Evolutionary conservation across 1,140 invertebrate genomes (phyloP), one percentile per base, ranked within the genome.

Genomic region (Drosophila carrolli): DNA sequence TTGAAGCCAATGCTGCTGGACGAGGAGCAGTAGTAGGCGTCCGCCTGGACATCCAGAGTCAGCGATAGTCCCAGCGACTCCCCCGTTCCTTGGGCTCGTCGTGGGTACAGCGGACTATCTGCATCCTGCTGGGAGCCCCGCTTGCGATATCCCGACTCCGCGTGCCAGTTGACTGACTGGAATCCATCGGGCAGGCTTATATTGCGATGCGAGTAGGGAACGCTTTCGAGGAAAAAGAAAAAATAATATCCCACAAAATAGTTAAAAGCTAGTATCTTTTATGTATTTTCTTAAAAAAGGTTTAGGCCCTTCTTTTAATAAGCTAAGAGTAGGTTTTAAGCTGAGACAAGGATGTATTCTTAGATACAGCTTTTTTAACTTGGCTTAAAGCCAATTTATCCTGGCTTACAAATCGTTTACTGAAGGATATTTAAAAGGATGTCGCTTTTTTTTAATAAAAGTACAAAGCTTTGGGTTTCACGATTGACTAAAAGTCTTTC

Each of bases 1-100:
- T 97, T 97, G 78, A 97, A 97, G 19, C 96, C 96, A 50, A 94
- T 93, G 75, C 96, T 96, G 73, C 94, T 95, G 0, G 95, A 95
- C 1, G 95, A 96, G 7, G 96, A 96, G 75, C 96, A 97, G 88
- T 95, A 96, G 85, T 97, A 97, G 74, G 96, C 94, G 9, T 94
- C 93, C 0, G 95, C 68, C 56, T 96, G 94, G 0, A 95, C 95
- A 90, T 97, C 95, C 6, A 96, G 90, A 1, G 95, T 93, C n/a
- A 97, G 82, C 1, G 95, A 95, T 14, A 97, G 84, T 0, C 96
- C 96, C 32, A 96, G 93, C 59, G 94, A 94, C 35, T 94, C 94
- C 7, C 96, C 96, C 16, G 95, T 94, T 44, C 91, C 91, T 75
- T 92, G 84, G 2, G 95, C 93, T 79, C 94, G 93, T 93, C 94